Base-by-base conservation (phyloP, 2,797 vertebrate genomes). In the Cercopithecus diana region DNA sequence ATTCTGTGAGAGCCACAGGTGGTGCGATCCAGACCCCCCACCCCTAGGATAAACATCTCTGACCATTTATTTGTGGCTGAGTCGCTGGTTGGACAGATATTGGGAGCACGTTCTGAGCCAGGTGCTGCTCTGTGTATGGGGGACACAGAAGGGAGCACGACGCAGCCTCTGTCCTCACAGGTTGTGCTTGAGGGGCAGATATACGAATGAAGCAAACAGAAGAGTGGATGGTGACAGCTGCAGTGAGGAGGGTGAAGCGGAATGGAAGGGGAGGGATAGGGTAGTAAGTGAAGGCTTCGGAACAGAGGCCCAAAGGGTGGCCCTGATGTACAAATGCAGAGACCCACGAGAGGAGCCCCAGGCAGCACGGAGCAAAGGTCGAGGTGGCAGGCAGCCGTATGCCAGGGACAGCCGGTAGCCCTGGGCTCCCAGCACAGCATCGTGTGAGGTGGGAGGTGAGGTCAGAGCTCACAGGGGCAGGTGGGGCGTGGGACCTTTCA, bases 101-200 rank as follows among this genome's bases (percentile, higher is more conserved):
- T 15, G 19, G 13, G 7, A 82, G 41, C 26, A 1, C 7, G 7
- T 30, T 57, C n/a, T 76, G 64, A 43, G 26, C 28, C 50, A 41
- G 70, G 13, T 3, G 7, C 45, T 82, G 26, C 26, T 9, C 0
- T 28, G 10, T 50, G 22, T 43, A 15, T 0, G 1, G 9, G 13
- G 4, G 39, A 45, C 30, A 7, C 2, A 17, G 39, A 17, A n/a
- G 70, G 83, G 33, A 75, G 2, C 75, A 55, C 22, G 12, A 17
- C 8, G 19, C 0, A 1, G 8, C 77, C 4, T 15, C 39, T 39
- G 14, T 43, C 24, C 8, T 80, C 9, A 1, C 19, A 6, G 24
- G 19, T 61, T 36, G 30, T 19, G 11, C 48, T 20, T 26, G 52
- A 43, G 36, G 45, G 83, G 39, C 1, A 36, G 70, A 7, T 48